Percentiles rank a stretch among this genome's conserved stretches.
These are phyloP conservation scores for Columba janthina DNA, from an alignment of 2,113 vertebrate species.

Conservation along the genomic window DNA sequence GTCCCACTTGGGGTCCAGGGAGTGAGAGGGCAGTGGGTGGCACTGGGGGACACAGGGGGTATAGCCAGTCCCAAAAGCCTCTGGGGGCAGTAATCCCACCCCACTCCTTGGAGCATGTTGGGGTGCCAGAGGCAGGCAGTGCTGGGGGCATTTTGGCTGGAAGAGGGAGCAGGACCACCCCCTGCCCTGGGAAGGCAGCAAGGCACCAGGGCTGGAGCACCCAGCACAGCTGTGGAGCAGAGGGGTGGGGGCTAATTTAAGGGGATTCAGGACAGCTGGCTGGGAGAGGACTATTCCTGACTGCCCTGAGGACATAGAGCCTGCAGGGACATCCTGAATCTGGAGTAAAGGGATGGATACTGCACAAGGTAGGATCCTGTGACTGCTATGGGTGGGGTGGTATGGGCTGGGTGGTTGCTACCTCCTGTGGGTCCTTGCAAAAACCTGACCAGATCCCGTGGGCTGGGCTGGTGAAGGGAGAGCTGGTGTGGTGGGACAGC, in stretches of 20 bases:
- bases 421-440: neutral
- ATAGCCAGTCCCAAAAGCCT: neutral
- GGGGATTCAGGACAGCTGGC: neutral
- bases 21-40: neutral
- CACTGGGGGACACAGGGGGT: neutral
- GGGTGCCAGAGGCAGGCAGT: neutral
- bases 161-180: neutral
- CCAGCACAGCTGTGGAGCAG: neutral
- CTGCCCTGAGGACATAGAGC: neutral
- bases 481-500: neutral
- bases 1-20: neutral
- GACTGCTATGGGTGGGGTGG: accelerated
- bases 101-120: neutral
- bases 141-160: neutral
- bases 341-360: neutral
- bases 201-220: accelerated
- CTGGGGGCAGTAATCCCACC: neutral
- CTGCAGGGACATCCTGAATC: neutral
- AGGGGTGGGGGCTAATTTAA: neutral
- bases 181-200: neutral
- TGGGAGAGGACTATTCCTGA: neutral
- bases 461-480: accelerated
- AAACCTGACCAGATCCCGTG: neutral
- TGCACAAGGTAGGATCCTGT: neutral
- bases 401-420: neutral